Conservation (phyloP, 2,113 vertebrate species). For the Prunella himalayana region DNA sequence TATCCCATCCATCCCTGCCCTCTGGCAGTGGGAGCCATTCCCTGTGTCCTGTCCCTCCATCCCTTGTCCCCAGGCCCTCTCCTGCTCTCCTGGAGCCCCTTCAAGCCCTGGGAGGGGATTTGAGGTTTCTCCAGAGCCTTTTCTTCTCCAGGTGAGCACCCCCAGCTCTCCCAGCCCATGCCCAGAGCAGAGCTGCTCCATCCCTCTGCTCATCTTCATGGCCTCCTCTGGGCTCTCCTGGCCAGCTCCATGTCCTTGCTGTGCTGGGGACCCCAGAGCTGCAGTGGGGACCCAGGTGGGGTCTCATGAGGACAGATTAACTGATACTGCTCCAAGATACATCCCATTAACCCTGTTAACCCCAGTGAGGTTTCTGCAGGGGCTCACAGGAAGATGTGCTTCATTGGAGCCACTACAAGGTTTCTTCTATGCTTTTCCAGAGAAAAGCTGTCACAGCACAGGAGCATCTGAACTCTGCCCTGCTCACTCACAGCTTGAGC, state of each 20-base stretch:
- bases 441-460: not conserved
- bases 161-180: not conserved
- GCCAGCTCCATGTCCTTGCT: not conserved
- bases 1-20: fast-evolving
- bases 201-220: not conserved
- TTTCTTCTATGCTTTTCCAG: not conserved
- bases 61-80: not conserved
- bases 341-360: not conserved
- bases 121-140: not conserved
- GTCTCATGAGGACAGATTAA: not conserved
- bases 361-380: not conserved
- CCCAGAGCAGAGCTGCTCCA: not conserved
- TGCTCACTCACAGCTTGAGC: not conserved
- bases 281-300: too few species aligned
- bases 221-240: not conserved
- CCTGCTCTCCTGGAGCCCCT: not conserved
- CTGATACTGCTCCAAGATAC: not conserved
- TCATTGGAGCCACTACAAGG: not conserved
- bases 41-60: not conserved
- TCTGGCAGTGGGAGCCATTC: not conserved
- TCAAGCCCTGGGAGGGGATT: not conserved
- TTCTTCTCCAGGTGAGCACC: not conserved
- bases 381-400: not conserved
- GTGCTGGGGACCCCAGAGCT: not conserved
- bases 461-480: not conserved